Evolutionary conservation across 1,140 invertebrate genomes (phyloP), one percentile per base, ranked within the genome.

Genomic region (Thalassaphorura encarpata): DNA sequence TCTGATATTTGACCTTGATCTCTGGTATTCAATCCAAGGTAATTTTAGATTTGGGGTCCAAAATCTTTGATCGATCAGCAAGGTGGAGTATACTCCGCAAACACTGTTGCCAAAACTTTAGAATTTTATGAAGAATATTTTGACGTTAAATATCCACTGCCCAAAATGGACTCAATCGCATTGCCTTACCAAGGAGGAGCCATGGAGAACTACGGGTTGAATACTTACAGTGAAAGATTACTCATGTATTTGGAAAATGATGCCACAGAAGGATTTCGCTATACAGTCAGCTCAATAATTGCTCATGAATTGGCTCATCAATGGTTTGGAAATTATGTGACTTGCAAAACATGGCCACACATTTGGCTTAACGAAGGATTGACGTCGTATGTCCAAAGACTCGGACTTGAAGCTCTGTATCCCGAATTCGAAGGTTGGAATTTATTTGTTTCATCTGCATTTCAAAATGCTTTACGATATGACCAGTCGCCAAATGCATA

Each of bases 71-170:
- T 16, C 87, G 87, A 1, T 93, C 68, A 83, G 83, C 63, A 86
- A 93, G 66, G 90, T 69, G 93, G 92, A 3, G 67, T 80, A 46
- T 97, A 95, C 75, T 90, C 91, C 1, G 71, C 97, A 1, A 81
- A 95, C 67, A 84, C 89, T 1, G 84, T 86, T 16, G 83, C 82
- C 2, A 84, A 87, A 77, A 82, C 90, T 15, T 69, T 97, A 23
- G 86, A 88, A 0, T 96, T 87, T 69, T 97, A 95, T 70, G 91
- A 94, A 66, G 80, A 88, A 26, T 96, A 95, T 68, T 96, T 96
- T 72, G 80, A 87, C 56, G 88, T 97, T 60, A 83, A 87, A 1
- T 97, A 97, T 77, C 92, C 93, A 0, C 71, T 97, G 29, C 90
- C 92, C 11, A 97, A 98, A 73, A 87, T 95, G 68, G 93, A 97